Conservation (phyloP, 2,113 vertebrate species). For the Sisor rabdophorus region DNA sequence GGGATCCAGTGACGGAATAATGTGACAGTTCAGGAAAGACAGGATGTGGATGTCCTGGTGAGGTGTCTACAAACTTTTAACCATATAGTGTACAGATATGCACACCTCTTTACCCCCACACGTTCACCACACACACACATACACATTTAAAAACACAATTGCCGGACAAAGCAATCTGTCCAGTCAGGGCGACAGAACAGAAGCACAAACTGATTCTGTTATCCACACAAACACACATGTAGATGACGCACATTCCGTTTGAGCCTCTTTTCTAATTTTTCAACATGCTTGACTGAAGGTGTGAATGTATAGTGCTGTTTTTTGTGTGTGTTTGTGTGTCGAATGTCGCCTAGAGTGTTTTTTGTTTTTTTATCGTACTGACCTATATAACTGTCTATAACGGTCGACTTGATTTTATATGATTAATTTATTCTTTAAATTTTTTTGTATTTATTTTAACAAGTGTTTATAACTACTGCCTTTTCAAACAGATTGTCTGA, state of each 20-base stretch:
- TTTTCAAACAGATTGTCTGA: slow-evolving; percentile 35
- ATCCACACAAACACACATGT: neutral
- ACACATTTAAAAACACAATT: neutral
- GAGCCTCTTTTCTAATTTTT: slow-evolving; percentile 35
- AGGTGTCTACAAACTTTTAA: too few species aligned
- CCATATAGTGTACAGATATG: neutral
- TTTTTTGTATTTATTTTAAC: slow-evolving; percentile 48
- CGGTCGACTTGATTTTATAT: slow-evolving; percentile 39
- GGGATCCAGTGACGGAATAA: too few species aligned
- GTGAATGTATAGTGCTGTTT: slow-evolving; percentile 21
- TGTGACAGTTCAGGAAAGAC: too few species aligned
- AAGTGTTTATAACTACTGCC: slow-evolving; percentile 47
- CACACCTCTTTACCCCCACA: neutral
- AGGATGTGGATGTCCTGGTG: too few species aligned
- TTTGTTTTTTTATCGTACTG: slow-evolving; percentile 43
- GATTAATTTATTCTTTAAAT: slow-evolving; percentile 36
- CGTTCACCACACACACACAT: neutral
- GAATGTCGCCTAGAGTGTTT: slow-evolving; percentile 15
- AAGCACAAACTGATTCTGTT: slow-evolving; percentile 17
- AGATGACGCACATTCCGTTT: slow-evolving; percentile 13
- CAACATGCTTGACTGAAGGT: slow-evolving; percentile 37
- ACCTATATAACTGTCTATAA: slow-evolving; percentile 41
- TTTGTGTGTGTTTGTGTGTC: slow-evolving; percentile 32
- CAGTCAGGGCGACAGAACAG: slow-evolving; percentile 16
- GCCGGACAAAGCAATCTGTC: neutral